phyloP scores from a whole-genome alignment of 2,797 vertebrate species.

The Hippocampus kuda region DNA sequence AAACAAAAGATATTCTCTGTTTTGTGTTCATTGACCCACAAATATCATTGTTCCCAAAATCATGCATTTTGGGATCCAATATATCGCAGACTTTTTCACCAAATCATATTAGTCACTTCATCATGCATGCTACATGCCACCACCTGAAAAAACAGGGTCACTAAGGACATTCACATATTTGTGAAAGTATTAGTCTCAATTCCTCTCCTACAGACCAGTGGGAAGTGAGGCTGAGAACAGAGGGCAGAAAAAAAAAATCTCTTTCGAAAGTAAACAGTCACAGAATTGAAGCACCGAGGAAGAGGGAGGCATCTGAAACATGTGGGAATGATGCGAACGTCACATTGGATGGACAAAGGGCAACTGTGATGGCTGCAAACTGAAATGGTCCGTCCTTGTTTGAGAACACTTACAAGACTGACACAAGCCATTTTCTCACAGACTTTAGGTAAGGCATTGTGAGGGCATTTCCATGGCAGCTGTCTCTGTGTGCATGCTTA shows the following conservation, averaged over 20 bases:
- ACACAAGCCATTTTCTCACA: conserved; percentile 77
- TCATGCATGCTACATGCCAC: not conserved
- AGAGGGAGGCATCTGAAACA: conserved; percentile 85
- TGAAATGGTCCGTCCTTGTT: conserved; percentile 59
- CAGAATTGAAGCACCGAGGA: conserved; percentile 98
- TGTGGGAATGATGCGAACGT: conserved; percentile 93
- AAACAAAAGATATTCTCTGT: too few species aligned
- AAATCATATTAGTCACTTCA: not conserved
- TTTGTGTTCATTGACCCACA: too few species aligned
- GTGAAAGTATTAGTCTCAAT: conserved; percentile 38
- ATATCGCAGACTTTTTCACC: not conserved
- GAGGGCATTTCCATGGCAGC: conserved; percentile 58
- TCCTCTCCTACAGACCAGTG: conserved; percentile 69
- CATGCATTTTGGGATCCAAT: not conserved
- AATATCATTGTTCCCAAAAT: not conserved
- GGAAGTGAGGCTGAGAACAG: conserved; percentile 65
- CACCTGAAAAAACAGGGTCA: not conserved
- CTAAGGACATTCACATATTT: conserved; percentile 3
- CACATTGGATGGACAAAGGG: conserved; percentile 73
- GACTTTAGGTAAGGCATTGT: conserved; percentile 62
- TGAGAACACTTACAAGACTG: conserved; percentile 59
- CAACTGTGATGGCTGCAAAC: conserved; percentile 69
- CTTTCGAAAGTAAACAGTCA: conserved; percentile 93
- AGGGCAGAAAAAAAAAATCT: conserved; percentile 64
- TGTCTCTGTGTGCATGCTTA: conserved; percentile 53